A percentile compares a stretch with the other conserved stretches of the same genome.
These are phyloP conservation scores for Hirtodrosophila confusa DNA, from an alignment of 2,888 invertebrate species.

Conservation along the genomic window DNA sequence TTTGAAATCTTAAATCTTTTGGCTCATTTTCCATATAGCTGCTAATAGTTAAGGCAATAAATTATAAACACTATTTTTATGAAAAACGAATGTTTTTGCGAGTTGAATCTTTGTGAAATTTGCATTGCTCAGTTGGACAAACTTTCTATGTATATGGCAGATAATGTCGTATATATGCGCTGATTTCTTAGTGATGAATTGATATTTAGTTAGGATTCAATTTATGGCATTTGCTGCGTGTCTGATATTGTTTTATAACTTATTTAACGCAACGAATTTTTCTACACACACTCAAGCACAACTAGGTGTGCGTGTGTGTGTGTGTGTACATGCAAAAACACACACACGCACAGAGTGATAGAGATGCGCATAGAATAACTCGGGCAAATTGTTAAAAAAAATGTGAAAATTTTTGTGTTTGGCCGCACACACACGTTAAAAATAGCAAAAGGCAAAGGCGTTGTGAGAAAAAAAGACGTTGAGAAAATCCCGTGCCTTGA, in stretches of 20 bases:
- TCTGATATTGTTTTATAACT: slow-evolving; percentile 68
- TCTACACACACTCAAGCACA: slow-evolving; percentile 33
- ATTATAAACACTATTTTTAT: slow-evolving; percentile 18
- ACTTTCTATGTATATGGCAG: neutral
- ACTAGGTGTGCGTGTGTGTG: too few species aligned
- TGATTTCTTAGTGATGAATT: neutral
- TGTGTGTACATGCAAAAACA: slow-evolving; percentile 2
- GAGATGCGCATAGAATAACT: slow-evolving; percentile 43
- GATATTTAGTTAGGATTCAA: slow-evolving; percentile 14
- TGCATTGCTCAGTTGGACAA: neutral
- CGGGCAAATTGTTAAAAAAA: slow-evolving; percentile 66
- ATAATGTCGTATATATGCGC: neutral
- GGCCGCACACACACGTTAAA: slow-evolving; percentile 64
- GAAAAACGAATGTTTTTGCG: neutral
- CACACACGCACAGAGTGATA: neutral
- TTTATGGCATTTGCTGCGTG: slow-evolving; percentile 23
- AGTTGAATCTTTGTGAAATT: slow-evolving; percentile 5
- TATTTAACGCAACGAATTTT: slow-evolving; percentile 64
- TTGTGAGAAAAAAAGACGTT: slow-evolving; percentile 20
- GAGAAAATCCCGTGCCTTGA: slow-evolving; percentile 68
- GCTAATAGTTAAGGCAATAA: slow-evolving; percentile 37
- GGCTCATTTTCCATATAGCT: slow-evolving; percentile 19
- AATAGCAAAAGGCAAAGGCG: slow-evolving; percentile 67
- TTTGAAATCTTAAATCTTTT: slow-evolving; percentile 4
- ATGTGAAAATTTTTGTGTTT: slow-evolving; percentile 56